These are phyloP conservation scores for Microctonus aethiopoides DNA, from an alignment of 2,888 invertebrate species.

Conservation along the genomic window DNA sequence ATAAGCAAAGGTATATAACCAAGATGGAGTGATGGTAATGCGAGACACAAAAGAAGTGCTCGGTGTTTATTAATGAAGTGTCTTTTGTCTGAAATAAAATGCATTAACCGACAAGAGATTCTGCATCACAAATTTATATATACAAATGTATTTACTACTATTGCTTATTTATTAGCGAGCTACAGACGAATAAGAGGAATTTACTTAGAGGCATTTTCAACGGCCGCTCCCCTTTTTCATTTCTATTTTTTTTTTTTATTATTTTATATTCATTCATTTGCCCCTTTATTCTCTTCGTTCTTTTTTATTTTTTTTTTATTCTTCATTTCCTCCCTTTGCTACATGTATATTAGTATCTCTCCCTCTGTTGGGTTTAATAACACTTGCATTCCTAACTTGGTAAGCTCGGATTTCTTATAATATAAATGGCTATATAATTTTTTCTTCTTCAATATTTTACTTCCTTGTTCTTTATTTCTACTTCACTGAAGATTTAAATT, in stretches of 20 bases:
- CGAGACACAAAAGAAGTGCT: slow-evolving; percentile 52
- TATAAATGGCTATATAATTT: neutral
- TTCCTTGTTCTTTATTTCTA: slow-evolving; percentile 11
- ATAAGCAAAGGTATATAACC: slow-evolving; percentile 4
- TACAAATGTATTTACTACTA: slow-evolving; percentile 14
- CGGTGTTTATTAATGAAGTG: slow-evolving; percentile 62
- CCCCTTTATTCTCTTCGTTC: neutral
- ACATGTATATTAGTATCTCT: neutral
- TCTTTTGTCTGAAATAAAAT: slow-evolving; percentile 56
- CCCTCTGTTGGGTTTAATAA: slow-evolving; percentile 6
- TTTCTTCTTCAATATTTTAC: no score
- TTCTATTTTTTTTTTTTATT: neutral
- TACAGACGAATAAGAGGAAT: slow-evolving; percentile 37
- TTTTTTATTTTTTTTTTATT: neutral
- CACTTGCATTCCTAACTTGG: slow-evolving; percentile 1
- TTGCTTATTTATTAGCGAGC: slow-evolving; percentile 49
- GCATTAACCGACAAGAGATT: slow-evolving; percentile 46
- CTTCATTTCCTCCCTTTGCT: neutral
- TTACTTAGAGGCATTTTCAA: slow-evolving; percentile 42
- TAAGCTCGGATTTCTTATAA: neutral
- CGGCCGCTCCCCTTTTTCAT: slow-evolving; percentile 22
- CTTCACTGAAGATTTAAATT: slow-evolving; percentile 7
- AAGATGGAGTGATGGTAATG: slow-evolving; percentile 27
- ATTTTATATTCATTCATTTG: neutral
- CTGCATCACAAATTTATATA: slow-evolving; percentile 11